These are phyloP conservation scores for Drosophila jambulina DNA, from an alignment of 1,140 invertebrate genomes.

Conservation along the genomic window DNA sequence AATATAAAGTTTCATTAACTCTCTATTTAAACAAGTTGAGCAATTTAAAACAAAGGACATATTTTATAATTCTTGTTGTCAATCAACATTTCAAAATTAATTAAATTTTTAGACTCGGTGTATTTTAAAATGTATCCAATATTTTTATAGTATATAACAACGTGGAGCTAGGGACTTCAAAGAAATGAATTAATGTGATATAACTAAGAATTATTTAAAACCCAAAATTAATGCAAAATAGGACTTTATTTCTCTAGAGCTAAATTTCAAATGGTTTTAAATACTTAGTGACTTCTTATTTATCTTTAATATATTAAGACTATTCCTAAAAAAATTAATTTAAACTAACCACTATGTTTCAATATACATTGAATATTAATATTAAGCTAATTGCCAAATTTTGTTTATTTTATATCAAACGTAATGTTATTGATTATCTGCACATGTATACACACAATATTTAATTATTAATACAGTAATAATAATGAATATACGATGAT, in stretches of 20 bases:
- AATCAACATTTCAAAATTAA: too few species aligned
- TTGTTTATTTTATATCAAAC: not conserved
- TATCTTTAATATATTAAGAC: not conserved
- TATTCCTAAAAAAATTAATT: not conserved
- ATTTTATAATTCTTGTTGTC: too few species aligned
- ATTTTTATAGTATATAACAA: too few species aligned
- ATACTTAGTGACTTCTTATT: not conserved
- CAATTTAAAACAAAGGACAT: not conserved
- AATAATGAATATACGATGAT: too few species aligned
- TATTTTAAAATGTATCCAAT: too few species aligned
- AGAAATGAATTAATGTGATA: not conserved
- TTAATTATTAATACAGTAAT: too few species aligned
- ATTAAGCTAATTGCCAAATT: not conserved
- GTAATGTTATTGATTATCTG: too few species aligned
- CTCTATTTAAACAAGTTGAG: not conserved
- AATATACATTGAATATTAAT: too few species aligned
- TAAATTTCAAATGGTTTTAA: not conserved
- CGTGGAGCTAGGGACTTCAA: not conserved
- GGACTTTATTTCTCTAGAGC: not conserved
- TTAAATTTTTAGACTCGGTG: too few species aligned
- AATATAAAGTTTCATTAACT: conserved; percentile 7
- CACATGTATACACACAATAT: too few species aligned
- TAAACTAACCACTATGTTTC: not conserved
- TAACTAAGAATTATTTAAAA: not conserved
- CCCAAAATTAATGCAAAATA: not conserved